Percentiles rank a stretch among this genome's conserved stretches.
Conservation (phyloP, 2,113 vertebrate genomes). For the Cervus canadensis region DNA sequence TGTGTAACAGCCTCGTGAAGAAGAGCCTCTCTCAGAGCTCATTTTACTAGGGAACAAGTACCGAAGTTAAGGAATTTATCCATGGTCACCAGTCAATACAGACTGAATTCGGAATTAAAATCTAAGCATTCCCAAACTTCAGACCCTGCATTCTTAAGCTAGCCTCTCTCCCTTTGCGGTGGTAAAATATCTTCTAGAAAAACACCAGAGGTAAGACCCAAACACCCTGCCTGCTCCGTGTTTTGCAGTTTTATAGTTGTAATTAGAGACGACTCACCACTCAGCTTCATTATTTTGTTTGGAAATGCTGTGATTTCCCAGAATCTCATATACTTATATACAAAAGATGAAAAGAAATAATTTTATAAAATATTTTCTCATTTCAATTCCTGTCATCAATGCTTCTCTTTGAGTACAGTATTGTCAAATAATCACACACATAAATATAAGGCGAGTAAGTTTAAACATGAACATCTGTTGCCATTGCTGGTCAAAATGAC, state of each 20-base stretch:
- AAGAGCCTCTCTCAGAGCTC: background rate
- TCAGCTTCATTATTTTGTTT: background rate
- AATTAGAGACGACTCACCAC: background rate
- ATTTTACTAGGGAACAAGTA: background rate
- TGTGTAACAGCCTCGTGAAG: background rate
- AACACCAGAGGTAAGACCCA: background rate
- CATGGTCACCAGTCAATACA: background rate
- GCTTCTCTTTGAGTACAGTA: background rate
- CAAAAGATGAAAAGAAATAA: background rate
- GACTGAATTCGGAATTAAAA: background rate
- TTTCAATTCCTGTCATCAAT: background rate
- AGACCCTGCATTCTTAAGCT: background rate
- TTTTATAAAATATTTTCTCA: background rate
- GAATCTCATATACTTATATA: background rate
- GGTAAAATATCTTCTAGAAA: background rate
- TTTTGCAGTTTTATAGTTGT: background rate
- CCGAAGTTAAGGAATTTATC: background rate
- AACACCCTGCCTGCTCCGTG: background rate
- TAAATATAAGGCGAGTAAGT: background rate
- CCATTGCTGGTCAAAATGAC: background rate
- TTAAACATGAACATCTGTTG: constrained; percentile 11
- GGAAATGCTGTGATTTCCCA: background rate
- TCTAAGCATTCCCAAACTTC: background rate
- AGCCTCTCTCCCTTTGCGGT: accelerated
- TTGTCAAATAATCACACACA: background rate